Base-by-base conservation (phyloP, 2,888 invertebrate species). In the Pheosia tremula region DNA sequence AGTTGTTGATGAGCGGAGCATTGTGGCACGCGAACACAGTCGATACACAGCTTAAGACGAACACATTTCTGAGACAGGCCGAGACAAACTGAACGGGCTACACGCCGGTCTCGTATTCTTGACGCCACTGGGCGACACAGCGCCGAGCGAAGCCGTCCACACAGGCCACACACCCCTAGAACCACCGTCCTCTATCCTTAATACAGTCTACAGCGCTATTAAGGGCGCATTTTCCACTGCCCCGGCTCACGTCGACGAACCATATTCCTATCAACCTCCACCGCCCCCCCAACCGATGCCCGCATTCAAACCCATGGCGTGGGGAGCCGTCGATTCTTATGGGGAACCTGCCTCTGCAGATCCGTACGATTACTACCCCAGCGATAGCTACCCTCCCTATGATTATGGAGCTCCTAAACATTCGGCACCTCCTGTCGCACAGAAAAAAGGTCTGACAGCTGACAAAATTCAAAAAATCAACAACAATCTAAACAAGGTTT, bases 41-140 rank as follows among this genome's bases (percentile, higher is more conserved):
- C 8, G 4, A 43, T 10, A 8, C 71, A 56, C 58, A 56, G 65
- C 63, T 69, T 75, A 75, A 75, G 74, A 70, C 67, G 10, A 49
- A 49, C 61, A 61, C 62, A 68, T 79, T 90, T 91, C 81, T 88
- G 91, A 90, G 92, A 88, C 93, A 93, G 93, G 93, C 81, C 87
- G 89, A 70, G 86, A 87, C 77, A 91, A 87, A 86, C 87, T 92
- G 84, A 87, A 80, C 80, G 93, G 93, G 71, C 83, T 91, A 58
- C 93, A 92, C 76, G 94, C 94, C 60, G 94, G 93, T 57, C 81
- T 93, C 66, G 88, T 93, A 67, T 80, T 93, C 68, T 85, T 94
- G 78, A 85, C 93, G 57, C 93, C 93, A n/a, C 77, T 93, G 71
- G 91, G 79, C 61, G 88, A 88, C 50, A 79, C 72, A 5, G 70